Percentiles rank a stretch among this genome's conserved stretches.
These are phyloP conservation scores for Amphimedon queenslandica DNA, from an alignment of 37 sponge, comb jelly and placozoan genomes.

Conservation along the genomic window DNA sequence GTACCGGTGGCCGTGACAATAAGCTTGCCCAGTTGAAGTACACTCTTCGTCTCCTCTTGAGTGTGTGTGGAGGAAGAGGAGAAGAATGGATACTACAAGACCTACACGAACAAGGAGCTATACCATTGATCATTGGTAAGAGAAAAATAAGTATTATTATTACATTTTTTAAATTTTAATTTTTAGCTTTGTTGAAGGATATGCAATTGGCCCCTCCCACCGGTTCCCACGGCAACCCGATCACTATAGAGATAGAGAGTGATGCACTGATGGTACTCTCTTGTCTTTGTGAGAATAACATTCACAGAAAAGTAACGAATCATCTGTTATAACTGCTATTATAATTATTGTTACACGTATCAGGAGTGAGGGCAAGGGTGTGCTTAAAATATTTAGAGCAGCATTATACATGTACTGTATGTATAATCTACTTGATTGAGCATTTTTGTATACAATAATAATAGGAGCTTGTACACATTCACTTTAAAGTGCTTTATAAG, in stretches of 20 bases:
- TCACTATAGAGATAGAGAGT: slow-evolving; percentile 73
- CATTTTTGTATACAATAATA: too few relatives aligned
- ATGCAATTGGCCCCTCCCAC: neutral
- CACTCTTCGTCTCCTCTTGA: slow-evolving; percentile 78
- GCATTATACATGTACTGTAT: too few relatives aligned
- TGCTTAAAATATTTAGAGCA: too few relatives aligned
- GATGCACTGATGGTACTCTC: slow-evolving; percentile 79
- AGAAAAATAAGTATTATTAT: neutral
- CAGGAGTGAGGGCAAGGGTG: too few relatives aligned
- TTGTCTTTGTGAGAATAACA: slow-evolving; percentile 51
- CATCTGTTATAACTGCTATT: neutral
- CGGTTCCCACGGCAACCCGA: slow-evolving; percentile 1
- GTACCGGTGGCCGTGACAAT: slow-evolving; percentile 77
- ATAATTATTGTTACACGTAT: too few relatives aligned
- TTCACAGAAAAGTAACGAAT: slow-evolving; percentile 60
- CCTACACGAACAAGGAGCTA: slow-evolving; percentile 91
- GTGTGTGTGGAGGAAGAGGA: slow-evolving; percentile 53
- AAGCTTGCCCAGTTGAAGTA: slow-evolving; percentile 78
- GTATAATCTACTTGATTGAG: too few relatives aligned
- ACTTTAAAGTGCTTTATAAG: too few relatives aligned
- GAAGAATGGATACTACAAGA: slow-evolving; percentile 73
- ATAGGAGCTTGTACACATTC: too few relatives aligned
- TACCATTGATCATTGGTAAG: slow-evolving; percentile 76
- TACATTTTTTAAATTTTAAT: neutral
- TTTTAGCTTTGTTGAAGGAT: slow-evolving; percentile 40